Percentiles rank a stretch among this genome's conserved stretches.
Evolutionary conservation across 2,113 vertebrate genomes (phyloP).

Genomic region (Ictalurus furcatus): DNA sequence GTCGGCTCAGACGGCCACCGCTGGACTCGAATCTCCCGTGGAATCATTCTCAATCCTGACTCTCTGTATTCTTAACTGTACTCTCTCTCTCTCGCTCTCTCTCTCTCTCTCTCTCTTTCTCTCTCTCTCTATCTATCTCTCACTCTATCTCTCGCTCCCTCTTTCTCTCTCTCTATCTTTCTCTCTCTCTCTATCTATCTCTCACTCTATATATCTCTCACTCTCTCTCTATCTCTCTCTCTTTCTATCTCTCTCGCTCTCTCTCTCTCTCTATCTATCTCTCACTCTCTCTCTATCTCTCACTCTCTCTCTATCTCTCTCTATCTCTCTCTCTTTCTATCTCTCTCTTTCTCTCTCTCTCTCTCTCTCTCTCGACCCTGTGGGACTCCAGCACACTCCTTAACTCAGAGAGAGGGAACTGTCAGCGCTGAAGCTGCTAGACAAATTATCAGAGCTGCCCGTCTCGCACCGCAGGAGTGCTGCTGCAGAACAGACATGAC

Average conservation of each 20-base stretch:
- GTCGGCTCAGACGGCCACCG: too few relatives aligned
- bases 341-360: not conserved
- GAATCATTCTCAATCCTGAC: too few relatives aligned
- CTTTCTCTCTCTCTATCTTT: too few relatives aligned
- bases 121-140: slow-evolving; percentile 14
- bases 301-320: not conserved
- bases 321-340: too few relatives aligned
- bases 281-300: not conserved
- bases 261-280: too few relatives aligned
- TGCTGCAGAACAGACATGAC: slow-evolving; percentile 64
- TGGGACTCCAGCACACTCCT: slow-evolving; percentile 57
- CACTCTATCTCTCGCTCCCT: slow-evolving; percentile 30
- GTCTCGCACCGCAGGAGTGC: slow-evolving; percentile 55
- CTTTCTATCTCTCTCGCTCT: not conserved
- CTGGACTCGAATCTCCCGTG: too few relatives aligned
- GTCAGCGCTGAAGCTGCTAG: slow-evolving; percentile 68
- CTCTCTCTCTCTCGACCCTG: not conserved
- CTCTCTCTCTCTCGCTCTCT: not conserved
- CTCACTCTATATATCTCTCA: not conserved
- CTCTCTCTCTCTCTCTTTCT: not conserved
- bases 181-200: not conserved
- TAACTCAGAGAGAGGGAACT: slow-evolving; percentile 60
- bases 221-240: not conserved
- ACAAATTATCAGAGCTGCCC: slow-evolving; percentile 68
- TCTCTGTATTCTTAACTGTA: too few relatives aligned